phyloP scores from a whole-genome alignment of 2,113 vertebrate species.

The Agelaius tricolor region DNA sequence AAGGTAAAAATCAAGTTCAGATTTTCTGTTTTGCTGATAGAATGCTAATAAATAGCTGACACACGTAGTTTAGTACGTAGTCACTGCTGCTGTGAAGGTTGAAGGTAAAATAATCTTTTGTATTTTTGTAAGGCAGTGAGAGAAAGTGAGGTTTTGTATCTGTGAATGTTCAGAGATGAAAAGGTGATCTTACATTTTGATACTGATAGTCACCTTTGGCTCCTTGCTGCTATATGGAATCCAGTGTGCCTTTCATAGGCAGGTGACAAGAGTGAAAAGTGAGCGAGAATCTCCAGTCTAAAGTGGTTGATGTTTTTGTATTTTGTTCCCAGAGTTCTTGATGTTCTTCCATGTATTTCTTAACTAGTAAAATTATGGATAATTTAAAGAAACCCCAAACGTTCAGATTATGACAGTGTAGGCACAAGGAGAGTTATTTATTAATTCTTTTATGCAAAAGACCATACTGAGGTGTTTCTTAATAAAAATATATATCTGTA shows the following conservation, averaged over 20 bases:
- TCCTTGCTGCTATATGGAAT: background rate
- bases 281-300: background rate
- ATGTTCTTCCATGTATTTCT: background rate
- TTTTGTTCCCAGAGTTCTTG: background rate
- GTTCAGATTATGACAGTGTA: background rate
- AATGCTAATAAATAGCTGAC: background rate
- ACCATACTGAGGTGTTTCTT: background rate
- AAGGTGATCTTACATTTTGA: background rate
- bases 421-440: background rate
- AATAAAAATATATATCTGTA: background rate
- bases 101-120: background rate
- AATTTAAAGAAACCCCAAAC: accelerated
- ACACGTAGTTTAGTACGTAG: background rate
- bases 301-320: background rate
- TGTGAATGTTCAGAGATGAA: background rate
- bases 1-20: constrained; percentile 79
- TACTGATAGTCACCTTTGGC: background rate
- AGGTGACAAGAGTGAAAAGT: background rate
- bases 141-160: background rate
- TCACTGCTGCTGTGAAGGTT: background rate
- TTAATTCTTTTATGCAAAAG: background rate
- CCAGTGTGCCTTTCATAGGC: background rate
- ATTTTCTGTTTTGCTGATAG: background rate
- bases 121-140: background rate
- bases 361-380: background rate